Conservation (phyloP, 2,797 vertebrate species). For the Gymnodraco acuticeps region DNA sequence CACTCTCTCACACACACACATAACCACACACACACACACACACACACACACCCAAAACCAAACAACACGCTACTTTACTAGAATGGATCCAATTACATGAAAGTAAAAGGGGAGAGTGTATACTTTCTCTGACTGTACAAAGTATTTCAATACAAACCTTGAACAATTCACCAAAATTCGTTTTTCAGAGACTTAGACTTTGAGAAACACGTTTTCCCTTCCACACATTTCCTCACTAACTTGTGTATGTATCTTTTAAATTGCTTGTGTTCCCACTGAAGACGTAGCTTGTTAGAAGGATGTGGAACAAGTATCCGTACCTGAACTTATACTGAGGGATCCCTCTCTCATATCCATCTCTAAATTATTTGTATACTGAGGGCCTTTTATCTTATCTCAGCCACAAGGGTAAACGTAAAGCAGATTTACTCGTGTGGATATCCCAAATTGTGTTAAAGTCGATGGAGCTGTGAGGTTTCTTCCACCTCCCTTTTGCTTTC, state of each 20-base stretch:
- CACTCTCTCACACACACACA: no score
- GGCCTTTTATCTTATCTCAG: constrained; percentile 1
- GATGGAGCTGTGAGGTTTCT: neutral
- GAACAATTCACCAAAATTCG: neutral
- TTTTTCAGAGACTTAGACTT: neutral
- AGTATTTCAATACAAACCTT: neutral
- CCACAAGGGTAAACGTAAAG: neutral
- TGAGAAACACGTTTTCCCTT: neutral
- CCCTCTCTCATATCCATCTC: neutral
- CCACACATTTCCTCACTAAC: neutral
- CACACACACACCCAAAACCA: no score
- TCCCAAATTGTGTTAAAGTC: neutral
- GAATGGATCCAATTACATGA: no score
- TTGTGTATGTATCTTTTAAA: neutral
- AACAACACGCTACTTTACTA: no score
- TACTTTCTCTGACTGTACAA: no score
- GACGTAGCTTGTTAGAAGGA: no score
- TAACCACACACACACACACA: no score
- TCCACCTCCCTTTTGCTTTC: neutral
- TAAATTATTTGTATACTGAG: neutral
- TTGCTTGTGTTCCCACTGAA: neutral
- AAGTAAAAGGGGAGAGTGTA: no score
- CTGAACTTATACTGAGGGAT: neutral
- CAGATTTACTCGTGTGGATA: neutral
- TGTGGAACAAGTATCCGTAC: neutral